phyloP scores from a whole-genome alignment of 2,888 invertebrate genomes.

The Branchipolynoe longqiensis region DNA sequence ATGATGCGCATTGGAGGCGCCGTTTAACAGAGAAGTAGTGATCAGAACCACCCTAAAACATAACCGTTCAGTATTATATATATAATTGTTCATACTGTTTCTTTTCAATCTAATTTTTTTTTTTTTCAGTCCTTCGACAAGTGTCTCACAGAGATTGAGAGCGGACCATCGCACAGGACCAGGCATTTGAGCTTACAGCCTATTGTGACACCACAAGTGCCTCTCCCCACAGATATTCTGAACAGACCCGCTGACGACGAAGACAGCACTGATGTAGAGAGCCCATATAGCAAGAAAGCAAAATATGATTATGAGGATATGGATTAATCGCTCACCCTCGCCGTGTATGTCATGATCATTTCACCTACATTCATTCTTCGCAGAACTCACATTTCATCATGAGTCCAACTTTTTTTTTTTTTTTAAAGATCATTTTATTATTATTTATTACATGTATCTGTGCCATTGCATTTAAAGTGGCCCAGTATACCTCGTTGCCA shows the following conservation, averaged over 20 bases:
- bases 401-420: too few relatives aligned
- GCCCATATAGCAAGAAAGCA: neutral
- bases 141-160: slow-evolving; percentile 69
- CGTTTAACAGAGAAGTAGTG: too few relatives aligned
- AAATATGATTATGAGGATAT: slow-evolving; percentile 31
- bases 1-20: too few relatives aligned
- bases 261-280: neutral
- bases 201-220: slow-evolving; percentile 32
- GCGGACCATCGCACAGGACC: slow-evolving; percentile 57
- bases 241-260: neutral
- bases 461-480: too few relatives aligned
- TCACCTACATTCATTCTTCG: too few relatives aligned
- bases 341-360: too few relatives aligned
- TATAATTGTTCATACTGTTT: neutral
- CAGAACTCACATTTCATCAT: too few relatives aligned
- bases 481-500: too few relatives aligned
- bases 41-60: too few relatives aligned
- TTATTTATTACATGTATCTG: too few relatives aligned
- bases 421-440: too few relatives aligned
- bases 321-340: too few relatives aligned
- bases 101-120: neutral
- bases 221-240: slow-evolving; percentile 49
- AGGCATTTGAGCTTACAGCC: neutral
- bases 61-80: neutral
- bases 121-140: slow-evolving; percentile 72